Conservation (phyloP, 2,888 invertebrate species). For the Abscondita cerata region DNA sequence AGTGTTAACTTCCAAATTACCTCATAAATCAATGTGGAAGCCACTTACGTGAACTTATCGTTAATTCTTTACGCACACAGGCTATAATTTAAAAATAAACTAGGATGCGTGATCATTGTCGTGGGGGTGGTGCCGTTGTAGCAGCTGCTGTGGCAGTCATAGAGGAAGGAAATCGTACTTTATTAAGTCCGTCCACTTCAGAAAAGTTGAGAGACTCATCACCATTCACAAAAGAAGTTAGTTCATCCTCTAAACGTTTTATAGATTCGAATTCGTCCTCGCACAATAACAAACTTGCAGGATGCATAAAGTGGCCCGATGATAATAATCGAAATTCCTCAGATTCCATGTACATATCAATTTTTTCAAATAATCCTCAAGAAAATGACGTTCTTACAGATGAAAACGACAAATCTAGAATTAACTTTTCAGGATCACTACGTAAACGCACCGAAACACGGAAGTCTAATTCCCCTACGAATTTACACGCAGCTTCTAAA, state of each 20-base stretch:
- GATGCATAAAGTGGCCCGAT: neutral
- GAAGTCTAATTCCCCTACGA: conserved; percentile 36
- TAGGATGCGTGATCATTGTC: conserved; percentile 30
- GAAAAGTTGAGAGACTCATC: conserved; percentile 17
- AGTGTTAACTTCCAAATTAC: conserved; percentile 22
- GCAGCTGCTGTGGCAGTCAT: conserved; percentile 64
- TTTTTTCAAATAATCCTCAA: neutral
- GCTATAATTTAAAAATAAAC: conserved; percentile 31
- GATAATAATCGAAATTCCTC: conserved; percentile 3
- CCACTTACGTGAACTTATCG: conserved; percentile 28
- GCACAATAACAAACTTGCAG: conserved; percentile 9
- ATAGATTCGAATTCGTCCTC: conserved; percentile 5
- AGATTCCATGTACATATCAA: neutral
- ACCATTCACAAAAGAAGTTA: conserved; percentile 13
- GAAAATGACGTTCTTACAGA: neutral
- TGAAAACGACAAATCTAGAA: conserved; percentile 21
- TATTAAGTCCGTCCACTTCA: conserved; percentile 47
- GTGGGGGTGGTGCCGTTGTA: conserved; percentile 58
- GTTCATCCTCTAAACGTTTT: conserved; percentile 7
- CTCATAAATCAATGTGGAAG: conserved; percentile 27
- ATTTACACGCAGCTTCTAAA: conserved; percentile 41
- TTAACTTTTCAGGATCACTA: conserved; percentile 21
- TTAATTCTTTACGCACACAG: conserved; percentile 15
- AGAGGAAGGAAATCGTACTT: conserved; percentile 58
- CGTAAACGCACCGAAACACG: conserved; percentile 32